Evolutionary conservation across 1,140 invertebrate species (phyloP), one percentile per base, ranked within the genome.

Genomic region (Lordiphosa mommai): DNA sequence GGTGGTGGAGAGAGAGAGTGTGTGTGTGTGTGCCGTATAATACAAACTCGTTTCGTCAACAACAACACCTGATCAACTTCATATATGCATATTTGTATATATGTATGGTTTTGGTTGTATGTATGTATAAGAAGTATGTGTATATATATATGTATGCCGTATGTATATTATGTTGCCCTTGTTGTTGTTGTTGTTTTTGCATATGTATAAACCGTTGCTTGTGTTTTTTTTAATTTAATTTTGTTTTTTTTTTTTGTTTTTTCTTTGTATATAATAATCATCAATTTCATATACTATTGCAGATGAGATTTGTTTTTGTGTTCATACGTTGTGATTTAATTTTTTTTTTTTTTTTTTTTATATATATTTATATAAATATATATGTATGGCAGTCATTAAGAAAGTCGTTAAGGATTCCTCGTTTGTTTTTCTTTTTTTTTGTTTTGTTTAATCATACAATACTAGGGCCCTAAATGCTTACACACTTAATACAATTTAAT

Each of bases 361-460:
- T 53, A 61, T 51, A 36, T 48, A 36, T 49, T 40, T 38, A 52
- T 53, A 37, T 40, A 57, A 55, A 59, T 40, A 60, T 56, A 51
- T 69, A 61, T 80, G 69, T 76, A 82, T 82, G 77, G 77, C 77
- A 82, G 77, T 82, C 77, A 72, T 82, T 82, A 82, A 82, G 76
- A 82, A 82, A 82, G 71, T 82, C 76, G 77, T 82, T 82, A 82
- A 84, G 71, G 77, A 84, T 82, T 82, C 48, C 66, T 82, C 46
- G 46, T 38, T 71, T 56, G 33, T 17, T 36, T 36, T 33, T 34
- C 43, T 23, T 37, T 27, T 32, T 44, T 30, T 38, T 52, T 29
- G 12, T 51, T 17, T 41, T 29, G 57, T 46, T 49, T 56, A 46
- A 55, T 55, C 61, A 32, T 70, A 73, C 69, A 65, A 44, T 80